These are phyloP conservation scores for Agonum fuliginosum DNA, from an alignment of 2,888 invertebrate species.

Conservation along the genomic window DNA sequence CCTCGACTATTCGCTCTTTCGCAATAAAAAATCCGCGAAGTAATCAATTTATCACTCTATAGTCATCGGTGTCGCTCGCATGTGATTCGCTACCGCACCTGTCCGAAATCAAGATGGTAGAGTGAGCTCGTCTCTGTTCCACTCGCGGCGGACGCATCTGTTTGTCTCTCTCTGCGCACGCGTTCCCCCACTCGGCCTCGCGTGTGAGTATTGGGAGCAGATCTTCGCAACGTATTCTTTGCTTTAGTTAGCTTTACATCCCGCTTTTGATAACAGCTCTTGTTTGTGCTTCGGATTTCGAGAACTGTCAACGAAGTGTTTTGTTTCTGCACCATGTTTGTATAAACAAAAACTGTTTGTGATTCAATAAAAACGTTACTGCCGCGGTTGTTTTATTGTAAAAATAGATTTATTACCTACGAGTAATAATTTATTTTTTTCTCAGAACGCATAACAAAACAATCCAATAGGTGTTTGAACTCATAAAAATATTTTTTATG, in stretches of 20 bases:
- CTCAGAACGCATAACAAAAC: background rate
- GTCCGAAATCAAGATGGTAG: slow-evolving; percentile 42
- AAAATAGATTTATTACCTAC: slow-evolving; percentile 3
- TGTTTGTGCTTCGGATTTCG: slow-evolving; percentile 1
- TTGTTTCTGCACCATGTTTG: background rate
- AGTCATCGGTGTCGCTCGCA: background rate
- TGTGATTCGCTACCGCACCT: slow-evolving; percentile 26
- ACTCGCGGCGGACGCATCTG: background rate
- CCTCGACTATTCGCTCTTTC: slow-evolving; percentile 24
- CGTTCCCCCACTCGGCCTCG: background rate
- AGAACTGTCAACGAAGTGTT: slow-evolving; percentile 9
- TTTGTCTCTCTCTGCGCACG: background rate
- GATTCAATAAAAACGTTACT: slow-evolving; percentile 11
- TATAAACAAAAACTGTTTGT: slow-evolving; percentile 9
- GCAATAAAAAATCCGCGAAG: slow-evolving; percentile 25
- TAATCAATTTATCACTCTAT: slow-evolving; percentile 5
- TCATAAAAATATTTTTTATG: slow-evolving; percentile 4
- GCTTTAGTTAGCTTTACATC: background rate
- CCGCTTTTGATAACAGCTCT: background rate
- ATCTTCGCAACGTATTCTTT: background rate
- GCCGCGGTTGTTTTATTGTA: slow-evolving; percentile 3
- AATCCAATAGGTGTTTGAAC: slow-evolving; percentile 8
- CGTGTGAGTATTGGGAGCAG: background rate
- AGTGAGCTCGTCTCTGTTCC: background rate
- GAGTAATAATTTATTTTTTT: slow-evolving; percentile 14